A percentile compares a stretch with the other conserved stretches of the same genome.
Conservation (phyloP, 2,113 vertebrate species). For the Scortum barcoo region DNA sequence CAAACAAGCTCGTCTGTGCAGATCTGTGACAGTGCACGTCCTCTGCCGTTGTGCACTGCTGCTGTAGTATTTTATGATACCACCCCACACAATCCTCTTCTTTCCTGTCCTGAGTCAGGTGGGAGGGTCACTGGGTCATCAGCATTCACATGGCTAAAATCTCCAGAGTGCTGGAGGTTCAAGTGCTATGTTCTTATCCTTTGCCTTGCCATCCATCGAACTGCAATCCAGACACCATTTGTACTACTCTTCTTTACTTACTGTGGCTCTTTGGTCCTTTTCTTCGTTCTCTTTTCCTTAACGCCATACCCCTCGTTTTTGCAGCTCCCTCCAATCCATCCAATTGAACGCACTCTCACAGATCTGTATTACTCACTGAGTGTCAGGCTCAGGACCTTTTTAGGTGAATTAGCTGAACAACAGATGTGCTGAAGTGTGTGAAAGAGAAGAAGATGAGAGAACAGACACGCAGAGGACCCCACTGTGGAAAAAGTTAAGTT, state of each 20-base stretch:
- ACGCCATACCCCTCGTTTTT: constrained; percentile 38
- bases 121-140: constrained; percentile 56
- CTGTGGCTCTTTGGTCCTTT: constrained; percentile 55
- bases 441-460: constrained; percentile 53
- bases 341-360: constrained; percentile 63
- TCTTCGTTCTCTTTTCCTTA: constrained; percentile 51
- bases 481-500: constrained; percentile 14
- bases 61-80: constrained; percentile 24
- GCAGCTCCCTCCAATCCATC: constrained; percentile 54
- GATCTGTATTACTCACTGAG: constrained; percentile 54
- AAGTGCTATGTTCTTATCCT: constrained; percentile 69
- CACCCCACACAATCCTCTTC: constrained; percentile 23
- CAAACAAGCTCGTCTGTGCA: background rate
- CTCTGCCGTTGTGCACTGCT: background rate
- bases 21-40: background rate
- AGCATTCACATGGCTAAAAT: constrained; percentile 59
- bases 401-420: constrained; percentile 65
- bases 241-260: constrained; percentile 57
- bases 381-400: constrained; percentile 61
- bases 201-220: constrained; percentile 48
- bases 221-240: constrained; percentile 73
- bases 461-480: constrained; percentile 18
- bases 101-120: constrained; percentile 43
- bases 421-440: constrained; percentile 45
- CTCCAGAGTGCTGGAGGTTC: constrained; percentile 61